Evolutionary conservation across 2,888 invertebrate genomes (phyloP).

Genomic region (Epistrophe eligans): DNA sequence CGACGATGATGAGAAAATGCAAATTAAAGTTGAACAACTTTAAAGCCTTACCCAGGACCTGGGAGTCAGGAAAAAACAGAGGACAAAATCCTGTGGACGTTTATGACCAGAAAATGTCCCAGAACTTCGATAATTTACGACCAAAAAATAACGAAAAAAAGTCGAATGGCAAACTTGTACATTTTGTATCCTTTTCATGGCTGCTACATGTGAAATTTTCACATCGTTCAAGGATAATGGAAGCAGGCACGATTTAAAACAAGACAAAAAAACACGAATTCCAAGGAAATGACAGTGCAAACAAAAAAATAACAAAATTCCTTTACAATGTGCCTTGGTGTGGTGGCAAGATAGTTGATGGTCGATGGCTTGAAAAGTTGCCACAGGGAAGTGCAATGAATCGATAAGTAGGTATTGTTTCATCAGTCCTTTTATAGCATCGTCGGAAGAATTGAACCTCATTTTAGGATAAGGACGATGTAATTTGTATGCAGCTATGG

Average conservation of each 20-base stretch:
- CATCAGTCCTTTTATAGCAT: background rate
- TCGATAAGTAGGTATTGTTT: conserved; percentile 70
- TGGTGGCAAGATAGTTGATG: conserved; percentile 44
- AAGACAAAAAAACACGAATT: background rate
- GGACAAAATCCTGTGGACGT: conserved; percentile 20
- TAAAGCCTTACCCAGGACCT: conserved; percentile 5
- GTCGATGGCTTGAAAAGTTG: conserved; percentile 50
- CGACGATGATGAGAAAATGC: conserved; percentile 35
- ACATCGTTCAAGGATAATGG: conserved; percentile 67
- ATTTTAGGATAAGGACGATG: conserved; percentile 33
- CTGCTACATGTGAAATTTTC: conserved; percentile 36
- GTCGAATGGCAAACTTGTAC: conserved; percentile 43
- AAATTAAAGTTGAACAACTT: conserved; percentile 67
- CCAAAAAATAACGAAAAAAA: conserved; percentile 17
- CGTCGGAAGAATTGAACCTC: conserved; percentile 23
- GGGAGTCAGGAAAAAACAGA: background rate
- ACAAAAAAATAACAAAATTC: background rate
- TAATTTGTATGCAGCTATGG: background rate
- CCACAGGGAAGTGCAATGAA: conserved; percentile 58
- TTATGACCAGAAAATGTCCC: conserved; percentile 46
- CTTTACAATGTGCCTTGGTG: conserved; percentile 4
- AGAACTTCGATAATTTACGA: conserved; percentile 63
- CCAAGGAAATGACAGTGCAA: conserved; percentile 47
- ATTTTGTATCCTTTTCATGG: conserved; percentile 46
- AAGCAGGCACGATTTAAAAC: conserved; percentile 25